These are phyloP conservation scores for Nothura maculosa DNA, from an alignment of 2,797 vertebrate species.

Conservation along the genomic window DNA sequence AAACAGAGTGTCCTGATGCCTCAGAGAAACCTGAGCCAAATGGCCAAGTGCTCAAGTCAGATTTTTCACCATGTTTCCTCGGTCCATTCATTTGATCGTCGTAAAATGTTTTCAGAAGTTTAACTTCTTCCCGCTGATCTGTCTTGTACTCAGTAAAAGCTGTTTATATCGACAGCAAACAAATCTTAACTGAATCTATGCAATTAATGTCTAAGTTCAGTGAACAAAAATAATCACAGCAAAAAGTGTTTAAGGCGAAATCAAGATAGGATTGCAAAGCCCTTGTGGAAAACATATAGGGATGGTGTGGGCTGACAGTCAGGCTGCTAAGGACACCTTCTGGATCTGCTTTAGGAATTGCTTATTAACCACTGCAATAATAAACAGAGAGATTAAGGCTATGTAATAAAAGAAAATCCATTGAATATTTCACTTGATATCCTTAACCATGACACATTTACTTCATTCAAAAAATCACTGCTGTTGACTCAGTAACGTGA, in stretches of 20 bases:
- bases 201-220: constrained; percentile 56
- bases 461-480: constrained; percentile 40
- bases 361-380: constrained; percentile 73
- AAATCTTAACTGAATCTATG: constrained; percentile 73
- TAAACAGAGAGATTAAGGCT: constrained; percentile 74
- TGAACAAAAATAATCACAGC: constrained; percentile 78
- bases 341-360: constrained; percentile 73
- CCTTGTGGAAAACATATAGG: constrained; percentile 53
- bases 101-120: constrained; percentile 74
- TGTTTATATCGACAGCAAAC: constrained; percentile 76
- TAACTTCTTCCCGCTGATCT: constrained; percentile 65
- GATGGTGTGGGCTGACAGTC: constrained; percentile 62
- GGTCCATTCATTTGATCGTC: constrained; percentile 63
- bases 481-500: constrained; percentile 60
- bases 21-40: neutral
- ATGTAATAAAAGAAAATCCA: constrained; percentile 69
- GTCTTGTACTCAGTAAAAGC: constrained; percentile 66
- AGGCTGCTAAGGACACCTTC: constrained; percentile 64
- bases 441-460: constrained; percentile 24
- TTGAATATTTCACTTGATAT: constrained; percentile 60
- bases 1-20: neutral
- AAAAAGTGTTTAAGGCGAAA: constrained; percentile 70
- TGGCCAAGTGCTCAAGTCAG: neutral
- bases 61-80: constrained; percentile 53
- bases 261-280: constrained; percentile 58